Base-by-base conservation (phyloP, 2,888 invertebrate genomes). In the Beris morrisii region DNA sequence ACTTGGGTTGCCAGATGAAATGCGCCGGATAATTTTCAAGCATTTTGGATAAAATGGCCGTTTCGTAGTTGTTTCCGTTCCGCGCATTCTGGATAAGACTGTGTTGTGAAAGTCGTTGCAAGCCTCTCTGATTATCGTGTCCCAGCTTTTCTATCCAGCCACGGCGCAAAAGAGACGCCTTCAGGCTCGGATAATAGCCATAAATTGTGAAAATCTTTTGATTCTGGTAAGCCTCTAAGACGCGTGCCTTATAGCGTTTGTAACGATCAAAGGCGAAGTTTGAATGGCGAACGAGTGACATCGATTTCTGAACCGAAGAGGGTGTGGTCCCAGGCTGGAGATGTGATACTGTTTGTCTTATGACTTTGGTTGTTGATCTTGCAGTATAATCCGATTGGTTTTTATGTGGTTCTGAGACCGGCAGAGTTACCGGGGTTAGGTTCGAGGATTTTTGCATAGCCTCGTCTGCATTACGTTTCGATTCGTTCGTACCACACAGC, bases 91-190 rank as follows among this genome's bases (percentile, higher is more conserved):
- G 73, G 32, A 80, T 45, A 11, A 80, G 68, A 3, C 72, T 61
- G 5, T 77, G 74, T 55, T 77, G 72, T 56, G 78, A 71, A 64
- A 77, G 72, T 11, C 71, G 71, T 63, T 79, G 79, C 48, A 81
- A 74, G 15, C 77, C 76, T 5, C 75, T 72, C 4, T 59, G 55
- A 15, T 22, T 4, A 4, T 67, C 70, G 2, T 76, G 72, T 22
- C 22, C 2, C 38, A 86, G 76, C 78, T 90, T 91, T 78, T 92
- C 91, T 3, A 91, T 79, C 91, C 91, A 92, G 0, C 90, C 91
- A 7, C 88, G 81, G 52, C 84, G 83, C 53, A 84, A 71, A 66
- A 92, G 78, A 0, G 89, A 87, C 7, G 73, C 70, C 9, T 79
- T 69, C 6, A 80, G 72, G 0, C 75, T 75, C 4, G 70, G 70